These are phyloP conservation scores for Speoplatyrhinus poulsoni DNA, from an alignment of 2,113 vertebrate species.

Conservation along the genomic window DNA sequence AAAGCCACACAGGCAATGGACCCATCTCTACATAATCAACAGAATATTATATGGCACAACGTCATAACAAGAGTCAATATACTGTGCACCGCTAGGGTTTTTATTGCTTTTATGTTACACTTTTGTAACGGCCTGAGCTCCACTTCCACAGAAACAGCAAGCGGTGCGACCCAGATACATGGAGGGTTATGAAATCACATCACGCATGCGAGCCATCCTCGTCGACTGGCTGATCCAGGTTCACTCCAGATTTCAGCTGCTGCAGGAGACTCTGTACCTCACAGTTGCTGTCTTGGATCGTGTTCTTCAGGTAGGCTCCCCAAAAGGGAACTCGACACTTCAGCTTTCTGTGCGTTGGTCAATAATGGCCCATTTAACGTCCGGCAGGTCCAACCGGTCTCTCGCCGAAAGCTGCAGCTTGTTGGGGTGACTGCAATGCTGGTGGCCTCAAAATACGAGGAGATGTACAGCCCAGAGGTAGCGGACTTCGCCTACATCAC, in stretches of 20 bases:
- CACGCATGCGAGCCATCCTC: conserved; percentile 89
- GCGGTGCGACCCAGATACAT: conserved; percentile 80
- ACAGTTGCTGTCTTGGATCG: conserved; percentile 88
- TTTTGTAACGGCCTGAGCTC: not conserved
- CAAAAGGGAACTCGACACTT: too few relatives aligned
- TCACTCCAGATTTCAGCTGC: conserved; percentile 88
- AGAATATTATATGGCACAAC: too few relatives aligned
- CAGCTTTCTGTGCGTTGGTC: not conserved
- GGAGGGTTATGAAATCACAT: conserved; percentile 81
- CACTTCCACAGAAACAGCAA: conserved; percentile 79
- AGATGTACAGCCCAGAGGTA: conserved; percentile 85
- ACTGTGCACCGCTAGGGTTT: not conserved
- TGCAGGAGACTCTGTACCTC: conserved; percentile 95
- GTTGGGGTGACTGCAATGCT: conserved; percentile 89
- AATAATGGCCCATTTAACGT: fast-evolving
- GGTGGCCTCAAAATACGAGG: conserved; percentile 93
- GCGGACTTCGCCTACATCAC: conserved; percentile 93
- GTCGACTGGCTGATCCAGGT: conserved; percentile 96
- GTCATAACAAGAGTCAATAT: too few relatives aligned
- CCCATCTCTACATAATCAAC: too few relatives aligned
- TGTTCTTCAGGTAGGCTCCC: conserved; percentile 82
- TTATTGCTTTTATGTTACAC: not conserved
- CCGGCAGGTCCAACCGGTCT: conserved; percentile 81
- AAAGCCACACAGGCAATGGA: too few relatives aligned
- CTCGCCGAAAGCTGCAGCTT: conserved; percentile 87